Conservation (phyloP, 2,797 vertebrate species). For the Xenopus petersii region DNA sequence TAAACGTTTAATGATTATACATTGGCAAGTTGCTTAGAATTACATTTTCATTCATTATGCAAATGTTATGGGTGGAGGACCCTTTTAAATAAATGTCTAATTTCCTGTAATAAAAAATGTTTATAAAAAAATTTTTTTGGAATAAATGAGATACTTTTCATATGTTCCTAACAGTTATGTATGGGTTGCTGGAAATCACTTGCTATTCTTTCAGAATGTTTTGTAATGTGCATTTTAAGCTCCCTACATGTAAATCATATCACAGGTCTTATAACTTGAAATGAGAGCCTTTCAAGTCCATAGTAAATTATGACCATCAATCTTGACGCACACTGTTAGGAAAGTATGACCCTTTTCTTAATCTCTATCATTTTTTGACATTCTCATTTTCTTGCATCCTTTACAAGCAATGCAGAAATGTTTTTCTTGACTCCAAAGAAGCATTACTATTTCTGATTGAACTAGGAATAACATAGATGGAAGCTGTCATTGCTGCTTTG, state of each 20-base stretch:
- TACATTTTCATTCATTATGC: too few relatives aligned
- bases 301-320: constrained; percentile 36
- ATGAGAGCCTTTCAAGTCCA: constrained; percentile 26
- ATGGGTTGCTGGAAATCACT: too few relatives aligned
- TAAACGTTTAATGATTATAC: too few relatives aligned
- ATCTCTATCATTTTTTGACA: constrained; percentile 44
- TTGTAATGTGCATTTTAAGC: constrained; percentile 19
- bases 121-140: too few relatives aligned
- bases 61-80: too few relatives aligned
- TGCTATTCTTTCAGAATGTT: constrained; percentile 7
- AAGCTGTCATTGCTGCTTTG: constrained; percentile 31
- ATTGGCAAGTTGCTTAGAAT: too few relatives aligned
- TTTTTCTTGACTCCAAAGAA: constrained; percentile 33
- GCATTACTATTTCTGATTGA: constrained; percentile 36
- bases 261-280: constrained; percentile 13
- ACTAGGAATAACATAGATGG: constrained; percentile 37
- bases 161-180: too few relatives aligned
- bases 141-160: too few relatives aligned
- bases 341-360: constrained; percentile 25
- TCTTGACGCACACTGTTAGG: constrained; percentile 15
- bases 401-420: constrained; percentile 38
- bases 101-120: too few relatives aligned
- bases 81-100: too few relatives aligned
- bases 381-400: constrained; percentile 44
- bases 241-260: constrained; percentile 13